Evolutionary conservation across 2,888 invertebrate species (phyloP).

Genomic region (Pyrrhosoma nymphula): DNA sequence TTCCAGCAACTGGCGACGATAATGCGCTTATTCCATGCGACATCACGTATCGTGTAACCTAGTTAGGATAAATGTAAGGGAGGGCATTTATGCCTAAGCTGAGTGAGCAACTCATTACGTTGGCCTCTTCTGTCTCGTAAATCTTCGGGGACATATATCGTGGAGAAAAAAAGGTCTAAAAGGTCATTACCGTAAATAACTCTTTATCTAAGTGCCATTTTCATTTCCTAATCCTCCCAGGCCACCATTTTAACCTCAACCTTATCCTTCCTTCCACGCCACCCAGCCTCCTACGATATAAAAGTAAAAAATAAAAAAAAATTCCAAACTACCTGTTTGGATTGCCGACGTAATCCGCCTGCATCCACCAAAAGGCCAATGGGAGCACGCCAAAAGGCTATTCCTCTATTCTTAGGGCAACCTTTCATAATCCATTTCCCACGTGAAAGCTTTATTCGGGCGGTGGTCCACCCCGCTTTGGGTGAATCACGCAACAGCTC

Average conservation of each 20-base stretch:
- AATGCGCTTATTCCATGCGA: neutral
- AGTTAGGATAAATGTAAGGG: neutral
- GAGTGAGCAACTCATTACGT: neutral
- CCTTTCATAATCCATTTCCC: constrained; percentile 7
- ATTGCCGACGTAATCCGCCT: neutral
- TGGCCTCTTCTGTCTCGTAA: neutral
- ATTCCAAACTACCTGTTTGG: neutral
- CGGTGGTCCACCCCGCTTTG: neutral
- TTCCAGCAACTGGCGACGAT: neutral
- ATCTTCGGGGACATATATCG: neutral
- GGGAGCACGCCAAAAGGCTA: neutral
- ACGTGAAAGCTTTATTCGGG: neutral
- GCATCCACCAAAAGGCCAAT: neutral
- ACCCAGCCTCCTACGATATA: neutral
- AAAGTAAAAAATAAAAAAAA: neutral
- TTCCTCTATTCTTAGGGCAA: constrained; percentile 18
- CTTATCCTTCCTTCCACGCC: neutral
- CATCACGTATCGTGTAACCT: neutral
- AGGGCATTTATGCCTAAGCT: neutral
- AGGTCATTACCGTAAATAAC: constrained; percentile 14
- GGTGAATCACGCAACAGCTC: neutral
- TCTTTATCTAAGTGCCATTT: constrained; percentile 17
- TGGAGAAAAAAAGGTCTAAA: neutral
- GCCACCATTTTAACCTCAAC: neutral
- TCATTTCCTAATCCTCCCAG: neutral